Percentiles rank a stretch among this genome's conserved stretches.
Conservation (phyloP, 1,140 invertebrate species). For the Euschistus heros region DNA sequence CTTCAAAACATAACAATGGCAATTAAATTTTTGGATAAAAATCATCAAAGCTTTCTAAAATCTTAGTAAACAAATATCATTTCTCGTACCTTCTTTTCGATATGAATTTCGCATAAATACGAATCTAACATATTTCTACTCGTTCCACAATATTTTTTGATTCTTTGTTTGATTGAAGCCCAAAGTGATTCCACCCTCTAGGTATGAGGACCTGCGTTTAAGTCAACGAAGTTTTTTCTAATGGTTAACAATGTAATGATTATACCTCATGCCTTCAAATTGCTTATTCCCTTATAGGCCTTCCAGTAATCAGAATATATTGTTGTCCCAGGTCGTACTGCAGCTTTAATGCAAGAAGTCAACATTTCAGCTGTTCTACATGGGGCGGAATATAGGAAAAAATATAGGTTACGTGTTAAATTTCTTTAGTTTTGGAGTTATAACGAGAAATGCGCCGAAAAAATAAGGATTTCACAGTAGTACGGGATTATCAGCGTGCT, state of each 20-base stretch:
- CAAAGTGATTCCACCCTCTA: neutral
- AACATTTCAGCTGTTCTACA: neutral
- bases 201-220: neutral
- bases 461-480: no score
- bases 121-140: neutral
- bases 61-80: no score
- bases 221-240: neutral
- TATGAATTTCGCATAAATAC: neutral
- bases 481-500: no score
- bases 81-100: neutral
- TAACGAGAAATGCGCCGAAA: no score
- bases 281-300: neutral
- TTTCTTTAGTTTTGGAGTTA: no score
- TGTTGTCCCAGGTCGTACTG: no score
- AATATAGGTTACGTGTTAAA: no score
- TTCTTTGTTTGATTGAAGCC: neutral
- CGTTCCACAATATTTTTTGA: neutral
- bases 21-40: neutral
- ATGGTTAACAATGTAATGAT: neutral
- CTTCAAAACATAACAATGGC: neutral
- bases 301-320: neutral
- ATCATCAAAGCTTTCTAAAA: neutral
- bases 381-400: neutral
- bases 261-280: neutral
- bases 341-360: neutral